Base-by-base conservation (phyloP, 2,113 vertebrate genomes). In the Petromus typicus region DNA sequence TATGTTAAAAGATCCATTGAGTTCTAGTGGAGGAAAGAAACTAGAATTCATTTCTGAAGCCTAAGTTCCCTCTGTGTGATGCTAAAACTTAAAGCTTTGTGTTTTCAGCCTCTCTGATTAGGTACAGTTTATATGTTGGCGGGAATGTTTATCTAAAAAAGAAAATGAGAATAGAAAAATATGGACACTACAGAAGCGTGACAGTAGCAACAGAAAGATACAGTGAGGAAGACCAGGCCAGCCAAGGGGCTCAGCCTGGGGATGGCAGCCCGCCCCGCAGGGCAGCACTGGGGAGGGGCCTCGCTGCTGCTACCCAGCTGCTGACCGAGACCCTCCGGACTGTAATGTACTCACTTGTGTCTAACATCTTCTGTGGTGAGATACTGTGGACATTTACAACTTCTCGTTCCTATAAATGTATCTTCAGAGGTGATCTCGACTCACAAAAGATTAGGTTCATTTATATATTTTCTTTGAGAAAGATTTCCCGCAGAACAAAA, bases 81-180 rank as follows among this genome's bases (percentile, higher is more conserved):
- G 82, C 67, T 23, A 67, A 86, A 79, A 61, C 83, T 48, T 81
- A 57, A 17, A 20, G 51, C 57, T 85, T 96, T 89, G 37, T 75
- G 37, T 64, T 82, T 45, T 67, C 25, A 92, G 90, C 67, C 45
- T 67, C 67, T 86, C 57, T 69, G 83, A 73, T 79, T 66, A 79
- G 22, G 13, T 20, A 40, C 37, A 89, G 32, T 30, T 80, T 61
- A 22, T 69, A 11, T 37, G 81, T 32, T 32, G 4, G 7, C 79
- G 25, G 61, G 45, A 90, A 23, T 73, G n/a, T 64, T 94, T 91
- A 18, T 56, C 51, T 76, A 45, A 30, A 56, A 27, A 48, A 82
- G 89, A 95, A 83, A 85, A 73, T 54, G 63, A 75, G 10, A 66
- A 23, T n/a, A 22, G n/a, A 61, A 86, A 90, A 79, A n/a, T 25